These are phyloP conservation scores for Cydia amplana DNA, from an alignment of 1,140 invertebrate genomes.

Conservation along the genomic window DNA sequence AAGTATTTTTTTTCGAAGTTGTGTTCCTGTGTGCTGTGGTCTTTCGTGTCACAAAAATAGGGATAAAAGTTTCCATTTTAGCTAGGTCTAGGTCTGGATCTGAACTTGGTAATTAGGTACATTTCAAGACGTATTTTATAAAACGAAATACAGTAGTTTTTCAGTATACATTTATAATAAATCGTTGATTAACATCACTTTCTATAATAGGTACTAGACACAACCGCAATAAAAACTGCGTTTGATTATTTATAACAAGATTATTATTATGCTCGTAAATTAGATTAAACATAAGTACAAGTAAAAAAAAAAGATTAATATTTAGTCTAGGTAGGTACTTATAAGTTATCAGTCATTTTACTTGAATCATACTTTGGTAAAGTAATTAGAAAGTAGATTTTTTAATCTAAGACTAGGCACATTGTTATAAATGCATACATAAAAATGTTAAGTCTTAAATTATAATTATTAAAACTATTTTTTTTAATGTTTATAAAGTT, in stretches of 20 bases:
- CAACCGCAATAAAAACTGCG: not conserved
- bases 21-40: too few species aligned
- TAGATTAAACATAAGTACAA: not conserved
- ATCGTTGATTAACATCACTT: constrained; percentile 5
- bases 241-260: not conserved
- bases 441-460: not conserved
- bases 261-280: not conserved
- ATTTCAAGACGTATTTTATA: not conserved
- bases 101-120: too few species aligned
- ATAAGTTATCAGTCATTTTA: constrained; percentile 5
- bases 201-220: not conserved
- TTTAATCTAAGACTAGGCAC: constrained; percentile 13
- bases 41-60: too few species aligned
- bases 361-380: not conserved
- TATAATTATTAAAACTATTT: not conserved
- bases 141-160: not conserved
- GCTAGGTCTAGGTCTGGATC: too few species aligned
- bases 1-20: too few species aligned
- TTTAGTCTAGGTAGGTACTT: constrained; percentile 16
- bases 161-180: not conserved
- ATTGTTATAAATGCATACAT: constrained; percentile 9
- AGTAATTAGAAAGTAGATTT: not conserved
- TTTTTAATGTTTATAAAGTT: not conserved
- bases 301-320: not conserved
- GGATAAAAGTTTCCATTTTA: too few species aligned